Evolutionary conservation across 2,113 vertebrate genomes (phyloP).

Genomic region (Trinectes maculatus): DNA sequence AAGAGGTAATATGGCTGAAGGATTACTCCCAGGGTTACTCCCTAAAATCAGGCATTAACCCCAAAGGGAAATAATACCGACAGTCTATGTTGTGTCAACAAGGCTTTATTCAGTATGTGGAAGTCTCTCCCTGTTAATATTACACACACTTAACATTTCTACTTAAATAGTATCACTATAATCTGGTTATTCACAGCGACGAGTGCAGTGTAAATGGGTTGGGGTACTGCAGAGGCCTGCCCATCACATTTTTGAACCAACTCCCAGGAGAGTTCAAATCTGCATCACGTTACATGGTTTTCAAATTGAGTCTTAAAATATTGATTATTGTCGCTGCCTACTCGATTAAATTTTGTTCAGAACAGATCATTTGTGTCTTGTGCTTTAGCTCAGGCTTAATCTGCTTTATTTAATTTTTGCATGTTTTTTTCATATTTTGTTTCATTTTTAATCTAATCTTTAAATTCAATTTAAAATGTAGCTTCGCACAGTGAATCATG

Average conservation of each 20-base stretch:
- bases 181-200: not conserved
- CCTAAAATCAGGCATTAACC: constrained; percentile 55
- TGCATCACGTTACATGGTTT: not conserved
- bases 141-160: not conserved
- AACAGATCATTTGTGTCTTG: not conserved
- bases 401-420: not conserved
- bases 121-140: constrained; percentile 8
- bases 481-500: no score
- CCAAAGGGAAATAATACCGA: constrained; percentile 22
- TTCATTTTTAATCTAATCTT: no score
- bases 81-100: constrained; percentile 47
- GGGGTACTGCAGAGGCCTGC: no score
- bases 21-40: constrained; percentile 63
- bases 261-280: not conserved
- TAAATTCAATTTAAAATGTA: not conserved
- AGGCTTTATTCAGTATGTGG: constrained; percentile 20
- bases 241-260: not conserved
- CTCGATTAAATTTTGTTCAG: no score
- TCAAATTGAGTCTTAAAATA: not conserved
- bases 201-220: not conserved
- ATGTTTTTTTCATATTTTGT: not conserved
- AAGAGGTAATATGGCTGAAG: constrained; percentile 43
- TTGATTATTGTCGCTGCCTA: no score
- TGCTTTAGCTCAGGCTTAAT: not conserved
- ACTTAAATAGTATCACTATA: constrained; percentile 2